phyloP scores from a whole-genome alignment of 2,888 invertebrate genomes.

The Ryuthela nishihirai region DNA sequence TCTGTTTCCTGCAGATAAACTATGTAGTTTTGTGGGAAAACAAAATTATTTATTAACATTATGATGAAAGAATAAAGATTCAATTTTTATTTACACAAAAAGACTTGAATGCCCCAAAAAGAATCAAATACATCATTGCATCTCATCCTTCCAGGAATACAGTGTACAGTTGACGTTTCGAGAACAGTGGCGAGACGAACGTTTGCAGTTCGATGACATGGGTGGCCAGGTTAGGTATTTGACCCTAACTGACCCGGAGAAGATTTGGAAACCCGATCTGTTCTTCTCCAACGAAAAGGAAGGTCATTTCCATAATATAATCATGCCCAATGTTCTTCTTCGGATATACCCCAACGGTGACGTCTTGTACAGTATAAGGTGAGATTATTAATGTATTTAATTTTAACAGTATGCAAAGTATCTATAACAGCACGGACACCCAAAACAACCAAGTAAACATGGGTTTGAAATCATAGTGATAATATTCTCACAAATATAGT shows the following conservation, averaged over 20 bases:
- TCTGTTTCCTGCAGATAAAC: too few species aligned
- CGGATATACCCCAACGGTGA: constrained; percentile 92
- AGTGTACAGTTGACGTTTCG: constrained; percentile 95
- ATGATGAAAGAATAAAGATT: too few species aligned
- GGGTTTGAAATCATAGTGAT: too few species aligned
- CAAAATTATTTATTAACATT: neutral
- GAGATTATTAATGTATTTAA: constrained; percentile 2
- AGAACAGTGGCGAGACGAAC: constrained; percentile 93
- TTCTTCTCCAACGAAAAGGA: constrained; percentile 98
- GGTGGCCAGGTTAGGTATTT: constrained; percentile 60
- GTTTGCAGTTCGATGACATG: constrained; percentile 54
- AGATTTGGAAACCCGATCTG: constrained; percentile 97
- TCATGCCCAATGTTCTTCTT: constrained; percentile 97
- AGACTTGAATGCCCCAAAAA: too few species aligned
- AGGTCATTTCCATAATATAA: constrained; percentile 89
- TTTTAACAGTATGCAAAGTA: too few species aligned
- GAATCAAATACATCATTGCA: neutral
- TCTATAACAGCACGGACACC: too few species aligned
- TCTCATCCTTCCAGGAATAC: constrained; percentile 65
- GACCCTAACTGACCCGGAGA: constrained; percentile 86
- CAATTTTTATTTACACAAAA: neutral
- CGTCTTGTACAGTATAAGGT: constrained; percentile 85
- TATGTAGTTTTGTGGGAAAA: too few species aligned
- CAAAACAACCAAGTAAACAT: too few species aligned
- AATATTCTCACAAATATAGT: too few species aligned